phyloP scores from a whole-genome alignment of 2,113 vertebrate species.

The Brachyhypopomus gauderio region DNA sequence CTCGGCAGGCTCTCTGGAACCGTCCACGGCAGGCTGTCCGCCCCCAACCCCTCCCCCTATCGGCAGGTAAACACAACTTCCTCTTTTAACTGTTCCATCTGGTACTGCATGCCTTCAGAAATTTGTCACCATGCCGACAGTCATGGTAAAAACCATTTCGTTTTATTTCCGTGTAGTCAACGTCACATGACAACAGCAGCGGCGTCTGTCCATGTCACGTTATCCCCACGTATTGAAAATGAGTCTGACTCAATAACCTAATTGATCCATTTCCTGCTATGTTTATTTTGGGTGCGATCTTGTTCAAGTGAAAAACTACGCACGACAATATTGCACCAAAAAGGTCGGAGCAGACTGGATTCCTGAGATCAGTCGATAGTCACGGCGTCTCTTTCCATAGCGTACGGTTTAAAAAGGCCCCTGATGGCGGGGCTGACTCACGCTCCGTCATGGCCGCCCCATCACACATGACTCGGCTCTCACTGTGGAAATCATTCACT shows the following conservation, averaged over 20 bases:
- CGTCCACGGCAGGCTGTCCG: slow-evolving; percentile 57
- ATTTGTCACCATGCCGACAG: not conserved
- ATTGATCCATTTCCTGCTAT: not conserved
- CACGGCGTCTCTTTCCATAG: not conserved
- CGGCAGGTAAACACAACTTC: slow-evolving; percentile 81
- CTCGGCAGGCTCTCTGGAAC: slow-evolving; percentile 76
- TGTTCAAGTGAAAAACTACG: not conserved
- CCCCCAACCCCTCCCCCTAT: slow-evolving; percentile 77
- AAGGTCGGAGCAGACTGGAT: slow-evolving; percentile 1
- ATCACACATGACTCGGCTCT: not conserved
- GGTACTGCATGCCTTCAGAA: slow-evolving; percentile 42
- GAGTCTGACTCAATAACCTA: not conserved
- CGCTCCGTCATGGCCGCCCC: not conserved
- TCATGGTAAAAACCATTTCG: not conserved
- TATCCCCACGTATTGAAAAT: not conserved
- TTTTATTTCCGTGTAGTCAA: not conserved
- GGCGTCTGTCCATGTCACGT: not conserved
- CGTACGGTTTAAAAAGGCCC: not conserved
- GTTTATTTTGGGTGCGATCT: slow-evolving; percentile 7
- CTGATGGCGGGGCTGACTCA: not conserved
- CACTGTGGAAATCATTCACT: not conserved
- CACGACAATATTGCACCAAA: not conserved
- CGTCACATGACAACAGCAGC: too few species aligned
- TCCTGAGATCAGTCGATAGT: slow-evolving; percentile 2
- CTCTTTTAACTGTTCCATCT: not conserved